Evolutionary conservation across 2,797 vertebrate genomes (phyloP), one percentile per base, ranked within the genome.

Genomic region (Urophycis tenuis): DNA sequence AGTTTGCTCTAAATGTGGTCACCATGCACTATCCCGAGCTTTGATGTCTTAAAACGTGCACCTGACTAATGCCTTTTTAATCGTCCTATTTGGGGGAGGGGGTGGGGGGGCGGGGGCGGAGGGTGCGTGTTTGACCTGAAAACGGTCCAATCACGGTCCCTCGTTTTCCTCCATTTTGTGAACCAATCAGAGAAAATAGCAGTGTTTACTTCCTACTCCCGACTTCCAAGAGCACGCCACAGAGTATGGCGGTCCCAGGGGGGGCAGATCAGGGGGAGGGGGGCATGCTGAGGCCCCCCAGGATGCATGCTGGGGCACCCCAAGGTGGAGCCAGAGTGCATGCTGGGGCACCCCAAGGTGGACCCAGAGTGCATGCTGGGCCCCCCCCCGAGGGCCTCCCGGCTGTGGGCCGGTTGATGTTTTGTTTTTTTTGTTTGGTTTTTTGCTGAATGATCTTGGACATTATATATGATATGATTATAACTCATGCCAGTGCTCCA

Each of bases 141-240:
- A 91, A 86, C 75, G 78, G 78, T 32, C 83, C 85, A 90, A 90
- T 88, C 79, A 74, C 76, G 84, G 84, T 81, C 83, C 78, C 67
- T 80, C 82, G 82, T 86, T 86, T 84, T 75, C 84, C 80, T 82
- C 87, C 89, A 91, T 81, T 82, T 87, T 89, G 91, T 89, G 88
- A 17, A 49, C 90, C 87, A 91, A 93, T 93, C 90, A 93, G 88
- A 89, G 85, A 79, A 91, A 92, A 92, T 91, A 80, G 83, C 85
- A 73, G 78, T 81, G 75, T 88, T 91, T 88, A 88, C 83, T 80
- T 81, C 72, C 78, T 70, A 79, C 81, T 64, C 74, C 74, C 81
- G 74, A 79, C 77, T 36, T 35, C 73, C 77, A 74, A 77, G 41
- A 53, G 71, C 29, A 77, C 77, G 85, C 83, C 82, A 81, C 78